Conservation (phyloP, 2,888 invertebrate species). For the Eupithecia subfuscata region DNA sequence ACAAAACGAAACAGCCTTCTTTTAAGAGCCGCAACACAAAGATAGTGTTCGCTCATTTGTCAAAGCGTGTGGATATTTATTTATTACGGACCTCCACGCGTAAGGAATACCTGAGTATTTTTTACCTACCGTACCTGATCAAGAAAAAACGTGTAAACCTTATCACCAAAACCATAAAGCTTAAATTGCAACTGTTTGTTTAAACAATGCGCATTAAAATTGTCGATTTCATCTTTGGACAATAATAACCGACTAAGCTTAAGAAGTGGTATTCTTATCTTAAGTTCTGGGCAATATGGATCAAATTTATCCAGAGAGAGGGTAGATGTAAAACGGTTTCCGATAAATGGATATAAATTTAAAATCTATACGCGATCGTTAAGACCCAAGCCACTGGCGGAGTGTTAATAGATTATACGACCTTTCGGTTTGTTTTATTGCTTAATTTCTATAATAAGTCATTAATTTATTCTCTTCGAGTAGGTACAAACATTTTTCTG, state of each 20-base stretch:
- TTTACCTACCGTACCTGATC: slow-evolving; percentile 14
- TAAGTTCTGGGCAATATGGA: slow-evolving; percentile 17
- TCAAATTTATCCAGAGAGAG: neutral
- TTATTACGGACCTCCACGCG: slow-evolving; percentile 78
- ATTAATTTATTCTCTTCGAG: slow-evolving; percentile 32
- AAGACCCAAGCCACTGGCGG: slow-evolving; percentile 68
- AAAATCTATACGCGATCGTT: slow-evolving; percentile 69
- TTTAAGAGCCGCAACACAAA: slow-evolving; percentile 69
- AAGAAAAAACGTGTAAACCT: slow-evolving; percentile 37
- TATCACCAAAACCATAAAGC: slow-evolving; percentile 42
- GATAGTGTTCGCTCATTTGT: slow-evolving; percentile 80
- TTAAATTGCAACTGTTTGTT: slow-evolving; percentile 37
- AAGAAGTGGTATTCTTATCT: neutral
- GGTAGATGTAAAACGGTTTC: slow-evolving; percentile 40
- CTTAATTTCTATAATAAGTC: slow-evolving; percentile 52
- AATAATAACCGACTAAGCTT: slow-evolving; percentile 25
- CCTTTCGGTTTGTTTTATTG: slow-evolving; percentile 55
- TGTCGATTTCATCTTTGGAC: slow-evolving; percentile 33
- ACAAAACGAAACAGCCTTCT: slow-evolving; percentile 48
- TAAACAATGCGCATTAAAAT: slow-evolving; percentile 19
- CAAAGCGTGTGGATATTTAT: slow-evolving; percentile 78
- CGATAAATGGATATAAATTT: slow-evolving; percentile 71
- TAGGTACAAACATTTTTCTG: slow-evolving; percentile 20
- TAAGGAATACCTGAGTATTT: slow-evolving; percentile 66
- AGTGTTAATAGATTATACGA: slow-evolving; percentile 74